Conservation (phyloP, 2,888 invertebrate genomes). For the Hemaris fuciformis region DNA sequence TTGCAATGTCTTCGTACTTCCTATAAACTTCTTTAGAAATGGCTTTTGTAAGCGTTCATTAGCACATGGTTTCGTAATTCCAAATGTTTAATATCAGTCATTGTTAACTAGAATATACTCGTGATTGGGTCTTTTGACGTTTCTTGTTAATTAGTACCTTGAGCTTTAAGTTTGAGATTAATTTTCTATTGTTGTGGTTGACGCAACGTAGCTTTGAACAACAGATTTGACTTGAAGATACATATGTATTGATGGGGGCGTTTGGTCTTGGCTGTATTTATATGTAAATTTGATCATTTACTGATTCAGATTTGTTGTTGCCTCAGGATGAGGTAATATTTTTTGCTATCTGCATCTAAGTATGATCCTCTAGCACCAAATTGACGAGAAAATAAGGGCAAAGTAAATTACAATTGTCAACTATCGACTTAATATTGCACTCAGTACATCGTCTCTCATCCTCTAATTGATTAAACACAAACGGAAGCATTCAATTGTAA, state of each 20-base stretch:
- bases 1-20: conserved; percentile 15
- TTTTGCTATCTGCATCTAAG: too few relatives aligned
- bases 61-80: neutral
- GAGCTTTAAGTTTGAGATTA: neutral
- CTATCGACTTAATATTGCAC: conserved; percentile 6
- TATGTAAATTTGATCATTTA: neutral
- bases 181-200: conserved; percentile 3
- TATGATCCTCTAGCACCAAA: too few relatives aligned
- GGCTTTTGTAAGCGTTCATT: neutral
- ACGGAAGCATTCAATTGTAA: conserved; percentile 67
- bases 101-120: neutral
- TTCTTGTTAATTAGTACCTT: conserved; percentile 8
- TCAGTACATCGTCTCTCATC: conserved; percentile 10
- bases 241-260: neutral
- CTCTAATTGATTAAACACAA: conserved; percentile 46
- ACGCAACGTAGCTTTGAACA: neutral
- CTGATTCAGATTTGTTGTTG: too few relatives aligned
- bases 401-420: conserved; percentile 2
- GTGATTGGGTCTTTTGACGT: neutral
- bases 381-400: neutral
- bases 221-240: neutral
- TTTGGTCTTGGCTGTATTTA: neutral
- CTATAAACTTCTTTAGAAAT: conserved; percentile 9
- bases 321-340: too few relatives aligned
- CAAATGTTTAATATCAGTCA: conserved; percentile 1